These are phyloP conservation scores for Alethe diademata DNA, from an alignment of 2,113 vertebrate genomes.

Conservation along the genomic window DNA sequence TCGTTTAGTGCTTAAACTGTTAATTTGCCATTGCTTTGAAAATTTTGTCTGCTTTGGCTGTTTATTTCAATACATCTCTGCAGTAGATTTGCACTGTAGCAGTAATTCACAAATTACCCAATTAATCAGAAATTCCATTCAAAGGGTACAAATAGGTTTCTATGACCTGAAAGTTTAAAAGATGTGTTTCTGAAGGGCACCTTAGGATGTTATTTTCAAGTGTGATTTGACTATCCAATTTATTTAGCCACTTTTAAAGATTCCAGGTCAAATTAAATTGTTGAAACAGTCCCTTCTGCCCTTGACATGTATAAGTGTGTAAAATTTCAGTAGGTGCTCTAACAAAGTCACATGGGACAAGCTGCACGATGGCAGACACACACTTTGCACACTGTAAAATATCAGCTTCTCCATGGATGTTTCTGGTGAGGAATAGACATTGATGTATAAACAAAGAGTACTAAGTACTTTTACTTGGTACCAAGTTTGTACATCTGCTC, in stretches of 20 bases:
- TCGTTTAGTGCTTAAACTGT: conserved; percentile 5
- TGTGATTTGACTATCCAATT: background rate
- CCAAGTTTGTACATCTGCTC: background rate
- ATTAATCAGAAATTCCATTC: background rate
- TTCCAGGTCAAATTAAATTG: background rate
- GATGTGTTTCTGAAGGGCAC: background rate
- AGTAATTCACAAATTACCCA: background rate
- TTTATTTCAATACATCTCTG: background rate
- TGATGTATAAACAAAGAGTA: background rate
- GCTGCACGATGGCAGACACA: background rate
- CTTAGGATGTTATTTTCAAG: background rate
- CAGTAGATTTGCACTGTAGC: background rate
- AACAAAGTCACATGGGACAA: background rate
- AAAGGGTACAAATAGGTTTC: background rate
- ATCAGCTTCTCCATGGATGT: background rate
- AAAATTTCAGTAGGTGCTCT: background rate
- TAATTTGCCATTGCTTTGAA: conserved; percentile 17
- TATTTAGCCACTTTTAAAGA: background rate
- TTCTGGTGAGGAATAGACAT: background rate
- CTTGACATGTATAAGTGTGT: background rate
- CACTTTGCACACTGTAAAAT: background rate
- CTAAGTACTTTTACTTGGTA: background rate
- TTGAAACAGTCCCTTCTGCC: background rate
- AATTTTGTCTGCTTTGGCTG: background rate
- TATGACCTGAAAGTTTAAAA: background rate